Evolutionary conservation across 2,113 vertebrate species (phyloP).

Genomic region (Origma solitaria): DNA sequence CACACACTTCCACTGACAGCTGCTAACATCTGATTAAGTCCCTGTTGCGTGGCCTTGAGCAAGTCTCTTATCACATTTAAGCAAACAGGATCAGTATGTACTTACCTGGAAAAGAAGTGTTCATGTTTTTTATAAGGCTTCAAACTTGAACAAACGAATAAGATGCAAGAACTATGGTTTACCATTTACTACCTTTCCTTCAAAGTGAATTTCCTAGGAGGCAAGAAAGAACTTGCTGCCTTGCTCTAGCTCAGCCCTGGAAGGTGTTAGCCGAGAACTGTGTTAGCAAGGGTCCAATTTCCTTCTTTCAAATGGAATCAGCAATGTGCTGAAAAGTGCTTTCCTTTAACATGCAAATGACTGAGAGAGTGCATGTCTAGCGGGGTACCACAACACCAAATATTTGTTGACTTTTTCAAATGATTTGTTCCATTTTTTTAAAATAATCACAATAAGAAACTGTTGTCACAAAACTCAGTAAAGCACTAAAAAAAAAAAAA

Average conservation of each 20-base stretch:
- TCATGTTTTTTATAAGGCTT: background rate
- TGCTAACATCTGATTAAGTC: background rate
- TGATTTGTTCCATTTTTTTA: background rate
- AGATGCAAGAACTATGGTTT: background rate
- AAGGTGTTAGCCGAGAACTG: background rate
- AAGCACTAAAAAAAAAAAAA: background rate
- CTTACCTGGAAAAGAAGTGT: background rate
- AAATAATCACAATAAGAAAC: background rate
- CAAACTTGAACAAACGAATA: background rate
- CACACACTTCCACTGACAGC: background rate
- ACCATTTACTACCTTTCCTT: background rate
- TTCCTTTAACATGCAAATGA: constrained; percentile 6
- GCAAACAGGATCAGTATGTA: background rate
- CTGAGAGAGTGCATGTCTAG: background rate
- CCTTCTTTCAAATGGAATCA: background rate
- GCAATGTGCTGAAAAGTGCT: background rate
- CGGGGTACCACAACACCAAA: background rate
- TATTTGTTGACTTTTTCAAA: background rate
- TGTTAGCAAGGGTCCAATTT: background rate
- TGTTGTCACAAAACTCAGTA: background rate
- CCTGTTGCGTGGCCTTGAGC: background rate
- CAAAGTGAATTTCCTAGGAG: background rate
- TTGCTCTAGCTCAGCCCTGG: background rate
- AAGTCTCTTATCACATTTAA: background rate
- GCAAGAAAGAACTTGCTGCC: background rate